Evolutionary conservation across 2,888 invertebrate genomes (phyloP).

Genomic region (Andrena haemorrhoa): DNA sequence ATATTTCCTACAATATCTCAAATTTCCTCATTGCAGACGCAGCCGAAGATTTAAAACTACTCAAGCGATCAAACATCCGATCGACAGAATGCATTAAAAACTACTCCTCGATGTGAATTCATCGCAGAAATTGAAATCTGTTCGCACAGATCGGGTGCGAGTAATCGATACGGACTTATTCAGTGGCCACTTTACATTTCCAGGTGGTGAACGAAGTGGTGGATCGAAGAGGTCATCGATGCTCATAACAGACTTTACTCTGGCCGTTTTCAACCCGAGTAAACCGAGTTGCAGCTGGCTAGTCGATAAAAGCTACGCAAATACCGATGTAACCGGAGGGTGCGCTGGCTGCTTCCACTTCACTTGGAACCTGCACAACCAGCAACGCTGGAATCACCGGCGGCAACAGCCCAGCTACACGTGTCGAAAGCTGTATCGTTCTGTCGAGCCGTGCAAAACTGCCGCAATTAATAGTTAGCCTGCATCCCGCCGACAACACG

Average conservation of each 20-base stretch:
- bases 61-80: too few relatives aligned
- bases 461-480: conserved; percentile 34
- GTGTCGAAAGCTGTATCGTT: conserved; percentile 2
- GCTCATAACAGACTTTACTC: conserved; percentile 55
- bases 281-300: conserved; percentile 1
- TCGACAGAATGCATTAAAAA: too few relatives aligned
- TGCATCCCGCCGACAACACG: not conserved
- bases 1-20: not conserved
- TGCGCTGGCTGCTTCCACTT: conserved; percentile 51
- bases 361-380: conserved; percentile 21
- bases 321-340: conserved; percentile 43
- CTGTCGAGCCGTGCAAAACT: conserved; percentile 20
- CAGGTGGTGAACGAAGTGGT: conserved; percentile 16
- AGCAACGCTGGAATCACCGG: conserved; percentile 25
- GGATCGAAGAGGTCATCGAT: conserved; percentile 41
- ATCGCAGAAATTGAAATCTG: not conserved
- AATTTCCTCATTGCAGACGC: not conserved
- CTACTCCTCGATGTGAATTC: not conserved
- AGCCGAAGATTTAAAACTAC: too few relatives aligned
- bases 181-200: conserved; percentile 21
- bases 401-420: conserved; percentile 10
- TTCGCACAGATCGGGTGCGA: not conserved
- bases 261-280: conserved; percentile 49
- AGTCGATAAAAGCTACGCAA: conserved; percentile 65
- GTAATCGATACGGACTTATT: not conserved